These are phyloP conservation scores for Ectropis crepuscularia DNA, from an alignment of 2,888 invertebrate species.

Conservation along the genomic window DNA sequence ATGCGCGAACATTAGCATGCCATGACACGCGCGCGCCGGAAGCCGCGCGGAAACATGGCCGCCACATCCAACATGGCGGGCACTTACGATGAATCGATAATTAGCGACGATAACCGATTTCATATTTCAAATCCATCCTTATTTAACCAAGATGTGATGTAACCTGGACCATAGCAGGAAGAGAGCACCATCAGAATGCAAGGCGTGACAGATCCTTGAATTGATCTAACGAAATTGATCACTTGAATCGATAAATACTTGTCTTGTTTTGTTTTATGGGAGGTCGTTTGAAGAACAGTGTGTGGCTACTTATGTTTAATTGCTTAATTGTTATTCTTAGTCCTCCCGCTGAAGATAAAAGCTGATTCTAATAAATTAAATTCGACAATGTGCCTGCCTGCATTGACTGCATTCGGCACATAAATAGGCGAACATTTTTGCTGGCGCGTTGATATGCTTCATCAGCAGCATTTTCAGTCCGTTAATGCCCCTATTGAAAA, in stretches of 20 bases:
- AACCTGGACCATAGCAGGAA: conserved; percentile 68
- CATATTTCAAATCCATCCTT: conserved; percentile 78
- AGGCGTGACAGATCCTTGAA: conserved; percentile 66
- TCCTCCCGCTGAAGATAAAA: no score
- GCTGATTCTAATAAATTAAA: no score
- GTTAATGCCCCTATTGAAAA: no score
- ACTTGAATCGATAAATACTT: conserved; percentile 58
- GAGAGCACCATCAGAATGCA: conserved; percentile 63
- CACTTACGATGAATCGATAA: conserved; percentile 80
- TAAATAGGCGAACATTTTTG: no score
- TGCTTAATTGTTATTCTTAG: conserved; percentile 59
- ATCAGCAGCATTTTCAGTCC: no score
- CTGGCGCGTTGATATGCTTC: no score
- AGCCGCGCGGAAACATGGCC: conserved; percentile 78
- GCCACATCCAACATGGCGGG: conserved; percentile 79
- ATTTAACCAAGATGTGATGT: conserved; percentile 74
- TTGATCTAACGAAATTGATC: conserved; percentile 61
- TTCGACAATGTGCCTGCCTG: no score
- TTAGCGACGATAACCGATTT: conserved; percentile 79
- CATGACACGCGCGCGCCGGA: conserved; percentile 78
- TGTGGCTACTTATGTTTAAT: conserved; percentile 58
- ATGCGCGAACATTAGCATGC: conserved; percentile 80
- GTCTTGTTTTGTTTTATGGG: conserved; percentile 62
- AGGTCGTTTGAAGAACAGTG: conserved; percentile 65
- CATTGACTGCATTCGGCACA: no score